Evolutionary conservation across 2,888 invertebrate species (phyloP).

Genomic region (Dasysyrphus tricinctus): DNA sequence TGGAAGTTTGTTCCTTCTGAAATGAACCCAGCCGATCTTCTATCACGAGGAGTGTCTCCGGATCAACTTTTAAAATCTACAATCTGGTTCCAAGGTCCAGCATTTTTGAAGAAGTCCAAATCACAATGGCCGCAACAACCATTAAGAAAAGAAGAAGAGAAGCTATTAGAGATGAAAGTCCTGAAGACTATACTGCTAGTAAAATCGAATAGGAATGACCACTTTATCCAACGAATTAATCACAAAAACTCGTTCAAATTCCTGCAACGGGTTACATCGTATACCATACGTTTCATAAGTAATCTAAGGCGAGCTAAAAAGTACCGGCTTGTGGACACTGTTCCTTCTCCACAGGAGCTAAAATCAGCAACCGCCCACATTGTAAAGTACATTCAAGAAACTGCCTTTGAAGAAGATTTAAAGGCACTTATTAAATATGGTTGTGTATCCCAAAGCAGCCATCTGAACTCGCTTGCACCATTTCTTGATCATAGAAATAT

Average conservation of each 20-base stretch:
- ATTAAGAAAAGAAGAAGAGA: too few relatives aligned
- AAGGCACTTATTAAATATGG: neutral
- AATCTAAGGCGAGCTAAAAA: neutral
- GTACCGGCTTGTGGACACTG: neutral
- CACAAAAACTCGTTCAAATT: neutral
- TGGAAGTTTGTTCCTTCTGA: too few relatives aligned
- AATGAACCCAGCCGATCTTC: too few relatives aligned
- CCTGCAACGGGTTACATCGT: neutral
- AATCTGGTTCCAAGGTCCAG: too few relatives aligned
- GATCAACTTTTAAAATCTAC: too few relatives aligned
- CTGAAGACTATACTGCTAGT: too few relatives aligned
- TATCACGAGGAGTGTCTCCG: too few relatives aligned
- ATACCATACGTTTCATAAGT: neutral
- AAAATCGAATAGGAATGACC: too few relatives aligned
- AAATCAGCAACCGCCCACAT: conserved; percentile 1
- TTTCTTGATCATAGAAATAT: conserved; percentile 15
- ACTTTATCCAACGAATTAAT: neutral
- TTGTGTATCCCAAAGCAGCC: conserved; percentile 8
- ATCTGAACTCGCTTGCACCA: neutral
- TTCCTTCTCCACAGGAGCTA: conserved; percentile 1
- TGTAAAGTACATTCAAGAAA: conserved; percentile 1
- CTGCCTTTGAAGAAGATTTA: conserved; percentile 2
- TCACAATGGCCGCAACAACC: too few relatives aligned
- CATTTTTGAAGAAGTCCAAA: too few relatives aligned
- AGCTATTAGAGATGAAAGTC: too few relatives aligned